These are phyloP conservation scores for Heliconius cydno DNA, from an alignment of 2,888 invertebrate genomes.

Conservation along the genomic window DNA sequence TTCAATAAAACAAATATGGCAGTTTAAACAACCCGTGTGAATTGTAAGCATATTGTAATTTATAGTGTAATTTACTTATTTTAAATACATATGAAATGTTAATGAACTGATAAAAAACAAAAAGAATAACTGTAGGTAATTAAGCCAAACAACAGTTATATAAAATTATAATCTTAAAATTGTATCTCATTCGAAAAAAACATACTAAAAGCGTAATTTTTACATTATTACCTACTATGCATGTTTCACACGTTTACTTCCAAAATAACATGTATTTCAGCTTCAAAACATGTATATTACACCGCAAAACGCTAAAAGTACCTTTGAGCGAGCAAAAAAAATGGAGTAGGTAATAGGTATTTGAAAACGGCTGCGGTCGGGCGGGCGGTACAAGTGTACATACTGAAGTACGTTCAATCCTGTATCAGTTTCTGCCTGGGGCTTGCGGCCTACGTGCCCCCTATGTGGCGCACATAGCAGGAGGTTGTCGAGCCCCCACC, in stretches of 20 bases:
- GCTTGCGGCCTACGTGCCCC: slow-evolving; percentile 77
- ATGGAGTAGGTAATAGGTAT: slow-evolving; percentile 35
- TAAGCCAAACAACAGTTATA: background rate
- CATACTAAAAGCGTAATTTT: background rate
- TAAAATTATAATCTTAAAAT: background rate
- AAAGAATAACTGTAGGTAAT: background rate
- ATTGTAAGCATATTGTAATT: background rate
- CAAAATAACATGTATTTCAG: background rate
- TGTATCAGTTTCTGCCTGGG: slow-evolving; percentile 82
- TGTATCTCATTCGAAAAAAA: background rate
- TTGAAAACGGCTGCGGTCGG: slow-evolving; percentile 49
- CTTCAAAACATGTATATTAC: background rate
- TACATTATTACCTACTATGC: background rate
- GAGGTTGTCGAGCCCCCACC: slow-evolving; percentile 52
- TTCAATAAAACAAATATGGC: background rate
- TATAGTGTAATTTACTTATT: background rate
- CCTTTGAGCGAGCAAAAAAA: slow-evolving; percentile 25
- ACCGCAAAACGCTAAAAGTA: background rate
- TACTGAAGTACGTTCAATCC: slow-evolving; percentile 79
- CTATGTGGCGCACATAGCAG: slow-evolving; percentile 52
- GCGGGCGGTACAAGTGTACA: slow-evolving; percentile 61
- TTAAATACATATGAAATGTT: background rate
- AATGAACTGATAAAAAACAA: background rate
- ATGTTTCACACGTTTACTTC: background rate
- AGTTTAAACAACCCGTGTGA: background rate